phyloP scores from a whole-genome alignment of 1,140 invertebrate species.

The Wasmannia auropunctata region DNA sequence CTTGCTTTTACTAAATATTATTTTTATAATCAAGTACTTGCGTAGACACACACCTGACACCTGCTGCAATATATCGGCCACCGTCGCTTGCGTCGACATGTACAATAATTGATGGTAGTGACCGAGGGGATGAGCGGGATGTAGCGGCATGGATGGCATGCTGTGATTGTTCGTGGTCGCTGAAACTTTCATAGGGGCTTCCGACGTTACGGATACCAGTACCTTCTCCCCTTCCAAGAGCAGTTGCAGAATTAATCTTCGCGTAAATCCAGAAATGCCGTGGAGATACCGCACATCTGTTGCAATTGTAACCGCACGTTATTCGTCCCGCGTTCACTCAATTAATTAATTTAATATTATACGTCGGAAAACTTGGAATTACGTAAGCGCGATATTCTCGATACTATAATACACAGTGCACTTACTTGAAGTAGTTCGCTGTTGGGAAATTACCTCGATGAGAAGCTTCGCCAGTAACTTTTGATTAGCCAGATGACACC shows the following conservation, averaged over 20 bases:
- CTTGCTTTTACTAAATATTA: neutral
- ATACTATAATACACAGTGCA: neutral
- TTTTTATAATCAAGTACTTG: neutral
- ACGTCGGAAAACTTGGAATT: neutral
- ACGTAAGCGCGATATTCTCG: neutral
- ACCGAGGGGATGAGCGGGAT: constrained; percentile 85
- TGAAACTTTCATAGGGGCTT: constrained; percentile 81
- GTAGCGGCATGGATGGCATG: constrained; percentile 79
- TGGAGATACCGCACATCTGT: constrained; percentile 85
- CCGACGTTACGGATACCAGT: constrained; percentile 89
- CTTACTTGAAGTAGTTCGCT: constrained; percentile 88
- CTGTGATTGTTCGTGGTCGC: constrained; percentile 74
- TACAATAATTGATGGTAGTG: constrained; percentile 89
- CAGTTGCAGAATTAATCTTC: constrained; percentile 93
- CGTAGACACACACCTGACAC: constrained; percentile 84
- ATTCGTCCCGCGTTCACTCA: neutral
- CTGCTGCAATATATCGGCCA: constrained; percentile 86
- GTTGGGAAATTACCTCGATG: constrained; percentile 89
- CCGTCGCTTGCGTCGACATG: constrained; percentile 91
- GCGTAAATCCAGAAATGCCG: constrained; percentile 94
- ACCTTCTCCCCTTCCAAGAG: constrained; percentile 94
- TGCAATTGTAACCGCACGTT: neutral
- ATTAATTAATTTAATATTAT: neutral
- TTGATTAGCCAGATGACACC: constrained; percentile 94
- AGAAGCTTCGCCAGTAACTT: constrained; percentile 92